phyloP scores from a whole-genome alignment of 2,888 invertebrate genomes.

The Bimastos eiseni region DNA sequence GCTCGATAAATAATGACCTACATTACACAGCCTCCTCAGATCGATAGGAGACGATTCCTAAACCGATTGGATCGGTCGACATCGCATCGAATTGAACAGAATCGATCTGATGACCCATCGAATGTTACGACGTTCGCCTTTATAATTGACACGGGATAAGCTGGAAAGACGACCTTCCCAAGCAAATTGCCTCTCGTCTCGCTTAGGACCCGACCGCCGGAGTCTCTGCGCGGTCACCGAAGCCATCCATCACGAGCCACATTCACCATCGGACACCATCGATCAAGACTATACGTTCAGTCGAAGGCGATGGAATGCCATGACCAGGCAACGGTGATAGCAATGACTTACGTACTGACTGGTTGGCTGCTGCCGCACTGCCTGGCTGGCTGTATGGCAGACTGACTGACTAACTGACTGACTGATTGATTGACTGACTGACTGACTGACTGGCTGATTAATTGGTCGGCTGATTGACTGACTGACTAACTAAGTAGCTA shows the following conservation, averaged over 20 bases:
- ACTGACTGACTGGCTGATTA: neutral
- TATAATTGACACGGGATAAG: neutral
- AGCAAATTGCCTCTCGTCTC: neutral
- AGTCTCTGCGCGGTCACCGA: neutral
- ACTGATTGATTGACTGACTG: neutral
- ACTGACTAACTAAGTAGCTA: neutral
- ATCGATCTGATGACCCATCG: neutral
- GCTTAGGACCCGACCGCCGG: neutral
- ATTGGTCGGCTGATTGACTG: neutral
- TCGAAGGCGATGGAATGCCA: neutral
- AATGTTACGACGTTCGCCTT: neutral
- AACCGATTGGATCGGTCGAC: neutral
- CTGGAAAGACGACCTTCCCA: neutral
- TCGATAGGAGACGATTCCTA: neutral
- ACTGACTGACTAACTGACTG: neutral
- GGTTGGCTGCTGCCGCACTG: no score
- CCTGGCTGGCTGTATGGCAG: neutral
- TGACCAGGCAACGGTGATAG: neutral
- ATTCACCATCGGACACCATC: neutral
- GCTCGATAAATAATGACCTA: neutral
- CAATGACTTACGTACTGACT: neutral
- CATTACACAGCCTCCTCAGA: neutral
- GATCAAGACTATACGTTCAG: neutral
- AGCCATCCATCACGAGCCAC: neutral
- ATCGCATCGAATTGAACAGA: neutral